Evolutionary conservation across 2,113 vertebrate species (phyloP), one percentile per base, ranked within the genome.

Genomic region (Nannospalax galili): DNA sequence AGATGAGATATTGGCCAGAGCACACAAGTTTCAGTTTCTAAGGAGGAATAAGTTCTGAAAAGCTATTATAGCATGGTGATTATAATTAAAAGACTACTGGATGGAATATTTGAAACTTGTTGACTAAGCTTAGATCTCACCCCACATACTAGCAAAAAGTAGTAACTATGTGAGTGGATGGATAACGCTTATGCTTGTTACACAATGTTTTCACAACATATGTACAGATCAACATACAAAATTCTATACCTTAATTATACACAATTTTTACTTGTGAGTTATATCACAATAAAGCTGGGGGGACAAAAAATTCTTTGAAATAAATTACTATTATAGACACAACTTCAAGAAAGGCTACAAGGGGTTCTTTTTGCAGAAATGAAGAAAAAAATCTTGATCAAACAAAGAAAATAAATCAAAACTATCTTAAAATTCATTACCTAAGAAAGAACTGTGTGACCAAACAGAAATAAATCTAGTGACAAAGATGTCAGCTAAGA

Each of bases 401-500:
- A 74, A 78, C 74, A 69, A 78, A 77, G 45, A 73, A 75, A 40
- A 77, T 32, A 56, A 88, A 90, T 67, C 40, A 93, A 92, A 64
- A 48, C 8, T 56, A 79, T 28, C 95, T 92, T 84, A 42, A 92
- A 96, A 94, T 14, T 67, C 42, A 70, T 0, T 94, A 24, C 5
- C 88, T 92, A 93, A 91, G 90, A 70, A 95, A 48, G 32, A 89
- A 86, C 3, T 73, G 78, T 77, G 84, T 94, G 70, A 90, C 70
- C 20, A 79, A 92, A 85, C 12, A 9, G 32, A 93, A 97, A 85
- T 32, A 92, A 94, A 40, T 96, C 32, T 74, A 80, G 86, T n/a
- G 17, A 80, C 58, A 96, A 82, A 95, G 22, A 85, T 0, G n/a
- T 17, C 77, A n/a, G 35, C 73, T 32, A 11, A 87, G 52, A 84